Conservation (phyloP, 1,140 invertebrate genomes). For the Asbolus verrucosus region DNA sequence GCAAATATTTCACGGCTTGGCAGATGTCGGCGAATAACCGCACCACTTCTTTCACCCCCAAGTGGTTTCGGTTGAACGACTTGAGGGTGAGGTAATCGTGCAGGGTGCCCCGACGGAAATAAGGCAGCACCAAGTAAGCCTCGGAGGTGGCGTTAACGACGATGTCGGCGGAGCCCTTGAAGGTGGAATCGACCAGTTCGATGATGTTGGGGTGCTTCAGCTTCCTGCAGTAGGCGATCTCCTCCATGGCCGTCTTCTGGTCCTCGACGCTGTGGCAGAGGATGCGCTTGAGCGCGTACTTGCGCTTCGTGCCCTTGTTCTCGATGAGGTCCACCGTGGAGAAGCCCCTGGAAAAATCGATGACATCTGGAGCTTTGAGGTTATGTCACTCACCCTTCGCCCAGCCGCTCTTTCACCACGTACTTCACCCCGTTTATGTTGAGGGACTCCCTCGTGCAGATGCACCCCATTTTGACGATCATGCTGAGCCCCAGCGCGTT, state of each 20-base stretch:
- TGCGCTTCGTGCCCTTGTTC: conserved; percentile 76
- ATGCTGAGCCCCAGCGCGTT: conserved; percentile 77
- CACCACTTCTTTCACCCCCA: conserved; percentile 75
- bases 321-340: conserved; percentile 85
- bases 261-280: conserved; percentile 84
- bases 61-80: conserved; percentile 70
- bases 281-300: conserved; percentile 86
- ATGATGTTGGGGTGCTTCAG: conserved; percentile 84
- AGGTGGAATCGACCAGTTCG: conserved; percentile 77
- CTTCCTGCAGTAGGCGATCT: conserved; percentile 81
- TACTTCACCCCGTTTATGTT: conserved; percentile 79
- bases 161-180: conserved; percentile 73
- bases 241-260: conserved; percentile 77
- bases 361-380: neutral
- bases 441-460: conserved; percentile 81
- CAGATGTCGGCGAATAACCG: conserved; percentile 81
- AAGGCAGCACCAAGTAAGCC: conserved; percentile 83
- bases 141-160: conserved; percentile 78
- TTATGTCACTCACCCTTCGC: conserved; percentile 76
- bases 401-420: conserved; percentile 77
- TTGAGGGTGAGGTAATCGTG: conserved; percentile 76
- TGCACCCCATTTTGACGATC: conserved; percentile 82
- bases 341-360: conserved; percentile 77
- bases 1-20: conserved; percentile 81
- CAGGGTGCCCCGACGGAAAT: conserved; percentile 84